Base-by-base conservation (phyloP, 2,797 vertebrate species). In the Atherinosoma microstoma region DNA sequence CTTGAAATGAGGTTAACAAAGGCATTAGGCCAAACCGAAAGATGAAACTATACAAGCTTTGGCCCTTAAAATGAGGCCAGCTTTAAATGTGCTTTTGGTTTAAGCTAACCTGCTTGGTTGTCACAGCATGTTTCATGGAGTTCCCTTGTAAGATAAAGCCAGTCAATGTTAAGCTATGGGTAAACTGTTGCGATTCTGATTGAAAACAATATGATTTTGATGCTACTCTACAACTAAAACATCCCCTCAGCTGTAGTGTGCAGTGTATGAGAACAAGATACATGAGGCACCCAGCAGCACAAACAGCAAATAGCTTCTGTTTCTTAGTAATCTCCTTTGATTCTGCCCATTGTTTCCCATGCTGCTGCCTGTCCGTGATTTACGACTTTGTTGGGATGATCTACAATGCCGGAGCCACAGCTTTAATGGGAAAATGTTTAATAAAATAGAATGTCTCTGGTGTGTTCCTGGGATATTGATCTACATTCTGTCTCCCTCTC, bases 381-480 rank as follows among this genome's bases (percentile, higher is more conserved):
- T 93, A 94, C 78, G 88, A 88, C 90, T 91, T 83, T 82, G 87
- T 93, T 87, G 81, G 81, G 79, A 91, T 93, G 91, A 94, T 93
- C 84, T 81, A 89, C 89, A 91, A 83, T 4, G 24, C 79, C 84
- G 27, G 68, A 76, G 54, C 87, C 68, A 58, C 74, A 67, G 64
- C 85, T 88, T 91, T 93, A 94, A 94, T 93, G 86, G 91, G 88
- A 93, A 91, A 93, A 91, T 88, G 83, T 93, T 94, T 93, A 94
- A 94, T 94, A 93, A 94, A 94, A 92, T 87, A 87, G 90, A 93
- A 87, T 76, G 91, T 93, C 93, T 92, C 88, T 88, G 88, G 90
- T 91, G 90, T 85, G 82, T 87, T 89, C 74, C 80, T 63, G 58
- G 83, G 82, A 85, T 93, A 93, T 92, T 93, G 91, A 94, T 94